Base-by-base conservation (phyloP, 2,888 invertebrate species). In the Leptinotarsa rubiginosa region DNA sequence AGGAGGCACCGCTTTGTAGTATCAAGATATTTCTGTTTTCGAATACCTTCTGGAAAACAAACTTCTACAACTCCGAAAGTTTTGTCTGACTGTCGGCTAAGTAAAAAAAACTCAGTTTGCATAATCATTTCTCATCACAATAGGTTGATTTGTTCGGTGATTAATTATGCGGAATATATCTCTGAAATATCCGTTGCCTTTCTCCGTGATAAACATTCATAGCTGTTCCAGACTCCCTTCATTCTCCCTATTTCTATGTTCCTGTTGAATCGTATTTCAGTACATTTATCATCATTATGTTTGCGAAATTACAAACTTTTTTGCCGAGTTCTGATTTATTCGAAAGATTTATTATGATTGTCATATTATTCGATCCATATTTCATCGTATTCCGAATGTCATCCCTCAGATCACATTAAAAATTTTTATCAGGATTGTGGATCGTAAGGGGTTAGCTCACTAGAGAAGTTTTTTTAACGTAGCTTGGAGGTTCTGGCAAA, bases 221-320 rank as follows among this genome's bases (percentile, higher is more conserved):
- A 12, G 20, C 25, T 59, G 25, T 59, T 68, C 47, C n/a, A 47
- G 41, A 2, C 47, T 68, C 47, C 18, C 67, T 59, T 41, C 52
- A 50, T 73, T 47, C 56, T 47, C 66, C 56, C 47, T 47, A 31
- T 47, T 50, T 52, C 54, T 50, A 47, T 18, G 25, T 66, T 49
- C n/a, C 22, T 62, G 59, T 59, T 73, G 50, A 64, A 71, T 25
- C 52, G 41, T 47, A 52, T 31, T 73, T 50, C 49, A 68, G 65
- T 75, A 78, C 73, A 78, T 78, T 75, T 72, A 76, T 78, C 78
- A 78, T 78, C 73, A 76, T 78, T 76, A 75, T 73, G 71, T 66
- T 69, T 71, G 73, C 69, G 73, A 75, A 73, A 78, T 76, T 76
- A 75, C 73, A 72, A 76, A 76, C 73, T 78, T 76, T 76, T 75